These are phyloP conservation scores for Invenusta paracnida DNA, from an alignment of 2,888 invertebrate genomes.

Conservation along the genomic window DNA sequence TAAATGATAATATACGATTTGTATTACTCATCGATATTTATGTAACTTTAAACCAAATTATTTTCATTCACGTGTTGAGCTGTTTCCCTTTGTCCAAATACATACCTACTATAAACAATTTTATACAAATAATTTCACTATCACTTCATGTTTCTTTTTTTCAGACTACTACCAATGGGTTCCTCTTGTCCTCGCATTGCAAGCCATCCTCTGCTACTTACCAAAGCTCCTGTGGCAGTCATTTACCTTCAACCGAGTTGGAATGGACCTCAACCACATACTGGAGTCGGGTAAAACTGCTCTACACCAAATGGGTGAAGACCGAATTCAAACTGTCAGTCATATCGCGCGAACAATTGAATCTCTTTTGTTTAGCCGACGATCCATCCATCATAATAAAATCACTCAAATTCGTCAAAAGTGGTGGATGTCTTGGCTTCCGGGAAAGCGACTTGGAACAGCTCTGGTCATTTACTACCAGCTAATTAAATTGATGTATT, in stretches of 20 bases:
- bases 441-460: constrained; percentile 36
- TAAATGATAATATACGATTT: no score
- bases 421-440: background rate
- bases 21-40: no score
- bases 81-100: no score
- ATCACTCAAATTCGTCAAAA: background rate
- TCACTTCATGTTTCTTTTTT: no score
- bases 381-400: background rate
- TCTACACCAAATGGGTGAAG: background rate
- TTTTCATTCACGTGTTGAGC: no score
- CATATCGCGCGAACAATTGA: background rate
- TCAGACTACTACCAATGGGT: constrained; percentile 42
- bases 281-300: background rate
- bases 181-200: constrained; percentile 28
- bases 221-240: constrained; percentile 33
- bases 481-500: constrained; percentile 38
- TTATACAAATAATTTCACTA: no score
- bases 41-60: no score
- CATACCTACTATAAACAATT: no score
- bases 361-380: constrained; percentile 7
- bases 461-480: constrained; percentile 37
- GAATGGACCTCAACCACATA: constrained; percentile 19
- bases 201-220: constrained; percentile 31
- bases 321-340: background rate
- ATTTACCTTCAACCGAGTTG: constrained; percentile 33